Percentiles rank a stretch among this genome's conserved stretches.
phyloP scores from a whole-genome alignment of 2,797 vertebrate genomes.

The Sarcoramphus papa region DNA sequence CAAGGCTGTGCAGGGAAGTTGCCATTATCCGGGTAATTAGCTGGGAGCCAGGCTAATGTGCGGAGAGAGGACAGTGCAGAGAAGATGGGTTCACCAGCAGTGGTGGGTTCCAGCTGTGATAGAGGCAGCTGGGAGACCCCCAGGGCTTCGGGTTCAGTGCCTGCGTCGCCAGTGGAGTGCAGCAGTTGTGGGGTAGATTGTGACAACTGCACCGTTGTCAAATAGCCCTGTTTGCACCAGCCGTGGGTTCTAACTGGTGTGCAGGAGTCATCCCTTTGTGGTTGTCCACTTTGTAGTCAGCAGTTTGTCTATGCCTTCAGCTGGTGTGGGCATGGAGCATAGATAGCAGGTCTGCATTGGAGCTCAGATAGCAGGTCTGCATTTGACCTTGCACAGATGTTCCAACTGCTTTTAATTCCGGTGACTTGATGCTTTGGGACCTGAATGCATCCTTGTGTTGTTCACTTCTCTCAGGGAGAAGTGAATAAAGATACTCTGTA shows the following conservation, averaged over 20 bases:
- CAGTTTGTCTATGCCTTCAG: not conserved
- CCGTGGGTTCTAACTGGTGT: not conserved
- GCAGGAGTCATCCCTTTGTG: not conserved
- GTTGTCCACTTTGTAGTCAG: not conserved
- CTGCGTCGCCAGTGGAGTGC: not conserved
- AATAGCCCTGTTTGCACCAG: not conserved
- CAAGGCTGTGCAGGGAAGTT: not conserved
- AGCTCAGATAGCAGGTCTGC: not conserved
- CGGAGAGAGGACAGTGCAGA: rapidly evolving
- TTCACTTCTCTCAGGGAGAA: not conserved
- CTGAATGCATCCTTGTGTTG: rapidly evolving
- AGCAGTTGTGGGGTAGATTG: rapidly evolving
- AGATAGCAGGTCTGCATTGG: not conserved
- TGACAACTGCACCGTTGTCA: not conserved
- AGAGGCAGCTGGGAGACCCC: not conserved
- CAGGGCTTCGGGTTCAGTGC: not conserved
- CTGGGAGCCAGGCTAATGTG: not conserved
- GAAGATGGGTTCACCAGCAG: not conserved
- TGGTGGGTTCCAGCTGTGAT: not conserved
- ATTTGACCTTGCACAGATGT: not conserved
- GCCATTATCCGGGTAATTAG: not conserved
- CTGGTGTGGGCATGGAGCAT: not conserved
- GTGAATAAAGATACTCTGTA: not conserved
- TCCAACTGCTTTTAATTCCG: not conserved
- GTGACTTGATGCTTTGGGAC: not conserved